Evolutionary conservation across 2,888 invertebrate genomes (phyloP), one percentile per base, ranked within the genome.

Genomic region (Parochlus steinenii): DNA sequence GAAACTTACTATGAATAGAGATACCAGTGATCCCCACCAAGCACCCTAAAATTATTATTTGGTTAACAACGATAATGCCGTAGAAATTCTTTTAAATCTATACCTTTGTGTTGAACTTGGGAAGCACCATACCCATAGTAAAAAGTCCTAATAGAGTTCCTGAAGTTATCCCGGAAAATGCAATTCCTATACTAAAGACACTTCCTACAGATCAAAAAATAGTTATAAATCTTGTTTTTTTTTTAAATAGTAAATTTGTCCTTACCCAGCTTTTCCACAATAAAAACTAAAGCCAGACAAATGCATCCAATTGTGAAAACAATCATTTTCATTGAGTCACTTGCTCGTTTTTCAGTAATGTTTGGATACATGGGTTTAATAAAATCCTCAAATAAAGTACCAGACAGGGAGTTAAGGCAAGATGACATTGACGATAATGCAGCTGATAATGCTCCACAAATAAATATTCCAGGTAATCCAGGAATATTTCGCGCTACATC

Each of bases 361-460:
- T 57, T 56, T 3, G 65, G 64, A 47, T 71, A 58, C 43, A 48
- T 67, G 0, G 63, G 63, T 34, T 64, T 60, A 18, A 74, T 62
- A 45, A 73, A 72, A 47, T 74, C 74, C 49, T 74, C 70, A 46
- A 71, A 74, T 18, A 73, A 52, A 1, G 71, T 70, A 7, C 71
- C 74, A n/a, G 72, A 61, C 42, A 71, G 54, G 1, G 72, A 69
- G 46, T 74, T 74, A 12, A 74, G 58, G 25, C 64, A 55, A 2
- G 71, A 65, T n/a, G 73, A 72, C 48, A 74, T 65, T 27, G 74
- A 68, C 30, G 74, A 71, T 17, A 80, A 62, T 1, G 76, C 76
- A 0, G 80, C 76, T 47, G 75, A 74, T 44, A 80, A 77, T 25
- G 79, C 64, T 16, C 79, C 73, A 17, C 80, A 76, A 4, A 79